phyloP scores from a whole-genome alignment of 2,888 invertebrate species.

The Hemistola chrysoprasaria region DNA sequence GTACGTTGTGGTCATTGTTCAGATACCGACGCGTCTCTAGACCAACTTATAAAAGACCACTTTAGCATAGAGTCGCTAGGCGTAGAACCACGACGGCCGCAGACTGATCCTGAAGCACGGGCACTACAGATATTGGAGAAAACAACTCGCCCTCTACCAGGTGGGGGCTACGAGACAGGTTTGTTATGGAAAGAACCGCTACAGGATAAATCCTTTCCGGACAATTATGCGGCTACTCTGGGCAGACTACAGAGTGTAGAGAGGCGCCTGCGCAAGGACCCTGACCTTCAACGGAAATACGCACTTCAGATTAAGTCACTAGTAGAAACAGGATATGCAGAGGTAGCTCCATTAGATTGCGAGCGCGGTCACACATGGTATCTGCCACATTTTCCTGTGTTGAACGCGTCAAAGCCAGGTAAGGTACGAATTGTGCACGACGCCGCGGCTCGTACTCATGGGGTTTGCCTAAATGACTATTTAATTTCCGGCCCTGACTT shows the following conservation, averaged over 20 bases:
- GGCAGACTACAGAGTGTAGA: constrained; percentile 10
- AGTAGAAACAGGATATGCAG: constrained; percentile 18
- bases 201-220: constrained; percentile 10
- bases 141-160: constrained; percentile 1
- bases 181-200: constrained; percentile 20
- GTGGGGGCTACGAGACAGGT: constrained; percentile 15
- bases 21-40: background rate
- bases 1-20: background rate
- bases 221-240: constrained; percentile 7
- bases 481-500: background rate
- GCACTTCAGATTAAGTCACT: constrained; percentile 8
- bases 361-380: constrained; percentile 9
- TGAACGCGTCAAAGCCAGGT: constrained; percentile 14
- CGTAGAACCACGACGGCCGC: background rate
- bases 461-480: background rate
- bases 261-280: constrained; percentile 11
- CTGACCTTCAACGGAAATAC: constrained; percentile 9
- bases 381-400: constrained; percentile 26
- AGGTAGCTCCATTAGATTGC: background rate
- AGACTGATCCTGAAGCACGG: constrained; percentile 2
- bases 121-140: constrained; percentile 8
- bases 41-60: background rate
- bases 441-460: constrained; percentile 26
- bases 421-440: constrained; percentile 10
- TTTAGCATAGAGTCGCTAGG: constrained; percentile 6